These are phyloP conservation scores for Pantherophis vulpinus DNA, from an alignment of 2,797 vertebrate species.

Conservation along the genomic window DNA sequence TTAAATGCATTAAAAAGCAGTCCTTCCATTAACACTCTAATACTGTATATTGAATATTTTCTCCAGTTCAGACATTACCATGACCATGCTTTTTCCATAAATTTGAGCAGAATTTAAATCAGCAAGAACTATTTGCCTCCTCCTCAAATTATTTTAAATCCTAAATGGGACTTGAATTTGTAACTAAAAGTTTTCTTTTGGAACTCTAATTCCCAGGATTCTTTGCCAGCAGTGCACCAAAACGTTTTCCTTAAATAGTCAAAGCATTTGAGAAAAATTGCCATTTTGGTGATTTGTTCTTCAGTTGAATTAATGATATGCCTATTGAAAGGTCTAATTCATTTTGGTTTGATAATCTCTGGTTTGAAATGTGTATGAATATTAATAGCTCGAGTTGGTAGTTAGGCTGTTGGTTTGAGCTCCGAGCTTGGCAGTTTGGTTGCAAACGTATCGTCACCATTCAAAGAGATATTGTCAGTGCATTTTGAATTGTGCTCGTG, in stretches of 20 bases:
- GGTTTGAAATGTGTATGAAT: background rate
- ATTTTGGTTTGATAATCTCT: background rate
- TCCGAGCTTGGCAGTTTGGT: background rate
- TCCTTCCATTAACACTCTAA: background rate
- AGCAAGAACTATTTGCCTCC: background rate
- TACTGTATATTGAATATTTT: background rate
- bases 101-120: background rate
- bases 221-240: background rate
- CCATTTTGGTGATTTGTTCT: background rate
- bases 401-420: background rate
- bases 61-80: background rate
- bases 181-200: background rate
- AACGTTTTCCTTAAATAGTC: background rate
- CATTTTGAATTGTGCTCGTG: background rate
- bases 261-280: background rate
- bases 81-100: accelerated
- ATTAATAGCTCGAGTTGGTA: background rate
- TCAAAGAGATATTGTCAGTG: background rate
- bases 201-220: background rate
- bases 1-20: background rate
- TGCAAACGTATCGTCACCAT: background rate
- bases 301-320: background rate
- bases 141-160: background rate
- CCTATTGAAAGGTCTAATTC: background rate
- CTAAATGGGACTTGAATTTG: background rate